phyloP scores from a whole-genome alignment of 2,888 invertebrate genomes.

The Pachymerium ferrugineum region DNA sequence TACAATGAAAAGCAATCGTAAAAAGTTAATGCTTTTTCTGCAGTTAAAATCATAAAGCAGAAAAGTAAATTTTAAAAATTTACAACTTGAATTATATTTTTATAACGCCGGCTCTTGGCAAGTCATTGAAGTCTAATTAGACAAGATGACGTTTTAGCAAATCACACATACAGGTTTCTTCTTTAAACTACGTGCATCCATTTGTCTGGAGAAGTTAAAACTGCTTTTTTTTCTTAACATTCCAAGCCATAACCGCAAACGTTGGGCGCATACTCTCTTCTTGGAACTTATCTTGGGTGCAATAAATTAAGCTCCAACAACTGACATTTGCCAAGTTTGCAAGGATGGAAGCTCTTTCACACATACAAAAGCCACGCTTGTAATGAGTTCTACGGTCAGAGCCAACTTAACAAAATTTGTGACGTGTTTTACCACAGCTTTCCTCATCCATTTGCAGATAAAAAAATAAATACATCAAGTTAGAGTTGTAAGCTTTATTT shows the following conservation, averaged over 20 bases:
- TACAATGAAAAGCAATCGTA: background rate
- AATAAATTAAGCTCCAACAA: constrained; percentile 5
- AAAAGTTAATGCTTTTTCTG: background rate
- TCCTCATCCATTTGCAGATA: background rate
- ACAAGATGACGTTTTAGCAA: background rate
- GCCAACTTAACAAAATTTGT: constrained; percentile 5
- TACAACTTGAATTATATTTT: background rate
- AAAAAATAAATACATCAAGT: background rate
- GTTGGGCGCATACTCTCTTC: background rate
- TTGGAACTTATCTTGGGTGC: constrained; percentile 4
- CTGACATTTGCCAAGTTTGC: constrained; percentile 11
- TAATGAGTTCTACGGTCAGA: background rate
- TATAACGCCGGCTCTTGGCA: background rate
- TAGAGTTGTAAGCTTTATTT: no score
- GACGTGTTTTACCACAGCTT: background rate
- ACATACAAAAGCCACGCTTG: background rate
- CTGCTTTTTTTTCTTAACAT: background rate
- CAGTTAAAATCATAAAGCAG: background rate
- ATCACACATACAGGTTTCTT: constrained; percentile 1
- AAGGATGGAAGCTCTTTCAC: constrained; percentile 17
- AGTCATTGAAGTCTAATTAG: constrained; percentile 7
- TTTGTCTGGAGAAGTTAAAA: background rate
- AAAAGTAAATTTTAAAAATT: background rate
- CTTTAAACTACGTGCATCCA: background rate
- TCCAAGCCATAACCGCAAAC: constrained; percentile 13